Evolutionary conservation across 2,113 vertebrate species (phyloP).

Genomic region (Brachypteracias leptosomus): DNA sequence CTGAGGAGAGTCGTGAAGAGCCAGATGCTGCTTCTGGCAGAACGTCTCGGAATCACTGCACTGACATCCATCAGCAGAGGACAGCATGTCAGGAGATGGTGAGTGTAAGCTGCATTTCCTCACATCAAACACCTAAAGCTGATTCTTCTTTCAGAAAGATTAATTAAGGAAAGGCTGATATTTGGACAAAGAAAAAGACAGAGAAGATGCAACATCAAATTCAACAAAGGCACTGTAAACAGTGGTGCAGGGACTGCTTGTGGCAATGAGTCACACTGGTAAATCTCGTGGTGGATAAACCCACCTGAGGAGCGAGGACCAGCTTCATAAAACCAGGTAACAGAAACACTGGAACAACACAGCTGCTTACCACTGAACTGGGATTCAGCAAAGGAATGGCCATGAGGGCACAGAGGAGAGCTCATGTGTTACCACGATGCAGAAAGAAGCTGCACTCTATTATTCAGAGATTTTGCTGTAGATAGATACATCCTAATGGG

Average conservation of each 20-base stretch:
- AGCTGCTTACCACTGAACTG: not conserved
- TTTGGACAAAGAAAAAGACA: not conserved
- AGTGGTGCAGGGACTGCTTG: not conserved
- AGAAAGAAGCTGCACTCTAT: not conserved
- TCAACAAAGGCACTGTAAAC: not conserved
- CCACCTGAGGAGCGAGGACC: not conserved
- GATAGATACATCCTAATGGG: not conserved
- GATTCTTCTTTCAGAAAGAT: not conserved
- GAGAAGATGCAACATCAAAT: not conserved
- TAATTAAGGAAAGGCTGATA: not conserved
- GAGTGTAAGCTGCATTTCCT: not conserved
- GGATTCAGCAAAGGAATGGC: not conserved
- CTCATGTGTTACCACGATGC: accelerated
- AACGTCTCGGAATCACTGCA: not conserved
- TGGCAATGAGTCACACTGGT: not conserved
- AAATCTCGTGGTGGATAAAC: not conserved
- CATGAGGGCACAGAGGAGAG: not conserved
- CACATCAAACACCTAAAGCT: not conserved
- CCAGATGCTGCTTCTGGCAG: slow-evolving; percentile 45
- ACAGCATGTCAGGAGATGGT: not conserved
- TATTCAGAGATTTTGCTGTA: not conserved
- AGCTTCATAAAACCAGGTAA: not conserved
- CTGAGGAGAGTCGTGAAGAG: not conserved
- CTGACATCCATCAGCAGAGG: slow-evolving; percentile 4
- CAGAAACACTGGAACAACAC: not conserved